Evolutionary conservation across 2,797 vertebrate species (phyloP).

Genomic region (Lerista edwardsae): DNA sequence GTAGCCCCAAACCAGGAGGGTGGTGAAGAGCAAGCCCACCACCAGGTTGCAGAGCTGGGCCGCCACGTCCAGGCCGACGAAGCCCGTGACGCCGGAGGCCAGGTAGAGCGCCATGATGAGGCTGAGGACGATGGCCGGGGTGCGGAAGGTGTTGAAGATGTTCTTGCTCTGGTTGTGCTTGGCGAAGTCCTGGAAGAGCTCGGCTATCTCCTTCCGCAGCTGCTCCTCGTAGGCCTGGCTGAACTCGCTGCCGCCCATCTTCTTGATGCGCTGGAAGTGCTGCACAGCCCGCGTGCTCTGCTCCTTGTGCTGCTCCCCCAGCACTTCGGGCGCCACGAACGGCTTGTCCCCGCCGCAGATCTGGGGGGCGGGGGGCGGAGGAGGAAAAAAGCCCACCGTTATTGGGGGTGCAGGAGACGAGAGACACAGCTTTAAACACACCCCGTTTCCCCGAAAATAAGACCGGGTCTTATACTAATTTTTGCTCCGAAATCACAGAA

Average conservation of each 20-base stretch:
- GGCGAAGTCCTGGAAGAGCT: slow-evolving; percentile 80
- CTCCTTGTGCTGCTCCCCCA: slow-evolving; percentile 84
- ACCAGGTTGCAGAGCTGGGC: slow-evolving; percentile 85
- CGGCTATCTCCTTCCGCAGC: slow-evolving; percentile 81
- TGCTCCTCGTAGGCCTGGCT: slow-evolving; percentile 86
- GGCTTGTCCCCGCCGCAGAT: slow-evolving; percentile 90
- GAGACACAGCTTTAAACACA: too few relatives aligned
- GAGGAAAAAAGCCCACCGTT: too few relatives aligned
- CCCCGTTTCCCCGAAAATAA: too few relatives aligned
- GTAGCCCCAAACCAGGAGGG: slow-evolving; percentile 88
- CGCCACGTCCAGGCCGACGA: slow-evolving; percentile 82
- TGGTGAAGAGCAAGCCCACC: slow-evolving; percentile 82
- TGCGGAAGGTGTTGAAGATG: slow-evolving; percentile 90
- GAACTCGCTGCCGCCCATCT: slow-evolving; percentile 91
- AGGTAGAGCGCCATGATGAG: slow-evolving; percentile 86
- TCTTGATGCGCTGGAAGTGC: slow-evolving; percentile 86
- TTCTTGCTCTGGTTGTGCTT: slow-evolving; percentile 93
- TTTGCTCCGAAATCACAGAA: too few relatives aligned
- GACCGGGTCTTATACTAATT: too few relatives aligned
- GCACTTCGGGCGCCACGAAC: slow-evolving; percentile 81
- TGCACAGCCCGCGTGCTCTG: slow-evolving; percentile 76
- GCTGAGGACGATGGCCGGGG: slow-evolving; percentile 88
- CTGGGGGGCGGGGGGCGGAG: slow-evolving; percentile 61
- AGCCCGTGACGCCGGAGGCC: slow-evolving; percentile 84
- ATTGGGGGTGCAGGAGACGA: too few relatives aligned